Evolutionary conservation across 1,140 invertebrate genomes (phyloP).

Genomic region (Hestina assimilis): DNA sequence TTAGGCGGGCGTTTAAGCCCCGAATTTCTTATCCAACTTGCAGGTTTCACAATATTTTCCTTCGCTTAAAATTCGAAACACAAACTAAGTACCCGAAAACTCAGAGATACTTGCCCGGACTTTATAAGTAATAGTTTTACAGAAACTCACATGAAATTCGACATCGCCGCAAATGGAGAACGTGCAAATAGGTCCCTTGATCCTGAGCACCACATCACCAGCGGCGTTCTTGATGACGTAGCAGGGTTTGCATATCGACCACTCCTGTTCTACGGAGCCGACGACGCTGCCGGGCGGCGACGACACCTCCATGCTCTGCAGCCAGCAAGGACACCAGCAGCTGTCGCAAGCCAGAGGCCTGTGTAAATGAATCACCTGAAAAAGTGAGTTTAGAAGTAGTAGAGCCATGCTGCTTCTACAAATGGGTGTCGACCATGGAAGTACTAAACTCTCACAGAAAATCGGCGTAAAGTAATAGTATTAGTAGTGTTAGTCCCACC

Average conservation of each 20-base stretch:
- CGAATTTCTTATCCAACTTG: too few relatives aligned
- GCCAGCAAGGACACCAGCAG: slow-evolving; percentile 91
- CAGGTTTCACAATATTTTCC: background rate
- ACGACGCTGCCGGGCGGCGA: slow-evolving; percentile 85
- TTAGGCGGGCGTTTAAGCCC: too few relatives aligned
- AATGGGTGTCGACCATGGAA: too few relatives aligned
- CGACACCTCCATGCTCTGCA: slow-evolving; percentile 89
- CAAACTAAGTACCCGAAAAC: too few relatives aligned
- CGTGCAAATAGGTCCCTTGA: slow-evolving; percentile 92
- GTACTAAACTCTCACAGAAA: too few relatives aligned
- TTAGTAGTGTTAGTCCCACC: too few relatives aligned
- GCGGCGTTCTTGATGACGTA: slow-evolving; percentile 89
- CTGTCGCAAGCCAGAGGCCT: slow-evolving; percentile 87
- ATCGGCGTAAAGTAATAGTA: too few relatives aligned
- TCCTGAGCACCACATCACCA: slow-evolving; percentile 87
- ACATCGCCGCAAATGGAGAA: slow-evolving; percentile 90
- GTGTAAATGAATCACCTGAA: slow-evolving; percentile 83
- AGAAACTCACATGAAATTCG: slow-evolving; percentile 80
- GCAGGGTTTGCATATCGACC: slow-evolving; percentile 88
- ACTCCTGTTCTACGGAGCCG: slow-evolving; percentile 90
- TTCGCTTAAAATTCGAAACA: too few relatives aligned
- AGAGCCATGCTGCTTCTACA: too few relatives aligned
- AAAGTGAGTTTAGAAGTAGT: slow-evolving; percentile 1
- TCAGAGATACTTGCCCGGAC: background rate
- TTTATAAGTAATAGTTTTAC: background rate